phyloP scores from a whole-genome alignment of 2,113 vertebrate species.

The Romanogobio albipinnatus region DNA sequence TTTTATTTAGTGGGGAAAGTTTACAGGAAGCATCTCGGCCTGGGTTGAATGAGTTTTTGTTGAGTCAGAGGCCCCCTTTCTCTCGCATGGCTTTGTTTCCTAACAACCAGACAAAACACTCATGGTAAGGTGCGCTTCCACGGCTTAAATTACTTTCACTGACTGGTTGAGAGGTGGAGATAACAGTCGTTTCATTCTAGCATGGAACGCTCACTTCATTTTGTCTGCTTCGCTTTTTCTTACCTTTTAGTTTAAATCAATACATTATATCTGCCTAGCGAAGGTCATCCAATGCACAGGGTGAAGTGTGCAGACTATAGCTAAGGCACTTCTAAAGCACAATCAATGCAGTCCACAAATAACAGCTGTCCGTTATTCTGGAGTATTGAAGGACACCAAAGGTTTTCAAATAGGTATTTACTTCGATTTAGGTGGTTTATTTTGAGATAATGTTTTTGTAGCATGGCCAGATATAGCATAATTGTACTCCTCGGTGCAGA shows the following conservation, averaged over 20 bases:
- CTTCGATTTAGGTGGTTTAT: slow-evolving; percentile 8
- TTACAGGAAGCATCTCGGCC: slow-evolving; percentile 42
- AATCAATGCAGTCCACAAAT: slow-evolving; percentile 38
- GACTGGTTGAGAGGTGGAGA: neutral
- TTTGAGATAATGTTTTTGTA: slow-evolving; percentile 33
- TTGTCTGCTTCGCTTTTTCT: neutral
- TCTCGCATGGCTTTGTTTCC: slow-evolving; percentile 49
- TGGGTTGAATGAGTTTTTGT: slow-evolving; percentile 56
- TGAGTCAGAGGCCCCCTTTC: slow-evolving; percentile 33
- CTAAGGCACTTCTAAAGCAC: slow-evolving; percentile 9
- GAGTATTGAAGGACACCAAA: neutral
- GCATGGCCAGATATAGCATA: neutral
- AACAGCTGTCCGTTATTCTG: neutral
- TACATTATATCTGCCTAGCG: slow-evolving; percentile 40
- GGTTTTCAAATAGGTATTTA: neutral
- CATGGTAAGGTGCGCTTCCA: slow-evolving; percentile 13
- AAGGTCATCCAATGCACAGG: slow-evolving; percentile 38
- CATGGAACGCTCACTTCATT: slow-evolving; percentile 26
- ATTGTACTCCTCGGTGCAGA: slow-evolving; percentile 1
- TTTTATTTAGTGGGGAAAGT: slow-evolving; percentile 31
- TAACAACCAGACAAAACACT: slow-evolving; percentile 51
- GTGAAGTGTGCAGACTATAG: slow-evolving; percentile 14
- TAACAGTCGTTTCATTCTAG: slow-evolving; percentile 1
- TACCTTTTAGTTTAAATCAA: slow-evolving; percentile 44
- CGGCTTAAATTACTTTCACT: slow-evolving; percentile 28